phyloP scores from a whole-genome alignment of 2,888 invertebrate genomes.

The Serripes groenlandicus region DNA sequence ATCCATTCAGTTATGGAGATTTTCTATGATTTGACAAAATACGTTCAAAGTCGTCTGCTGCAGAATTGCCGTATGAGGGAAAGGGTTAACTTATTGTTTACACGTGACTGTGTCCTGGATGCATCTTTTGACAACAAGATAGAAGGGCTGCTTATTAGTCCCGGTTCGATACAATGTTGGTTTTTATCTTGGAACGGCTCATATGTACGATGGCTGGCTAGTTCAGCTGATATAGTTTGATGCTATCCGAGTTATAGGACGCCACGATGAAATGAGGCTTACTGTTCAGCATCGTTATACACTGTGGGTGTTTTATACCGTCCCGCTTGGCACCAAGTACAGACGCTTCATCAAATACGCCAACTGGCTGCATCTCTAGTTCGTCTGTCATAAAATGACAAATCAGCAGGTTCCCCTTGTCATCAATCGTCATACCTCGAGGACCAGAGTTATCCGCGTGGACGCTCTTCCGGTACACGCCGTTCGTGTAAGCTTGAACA shows the following conservation, averaged over 20 bases:
- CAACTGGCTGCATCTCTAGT: slow-evolving; percentile 28
- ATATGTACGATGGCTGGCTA: too few relatives aligned
- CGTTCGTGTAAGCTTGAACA: background rate
- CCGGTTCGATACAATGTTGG: too few relatives aligned
- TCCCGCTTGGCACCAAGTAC: slow-evolving; percentile 29
- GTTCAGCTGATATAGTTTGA: background rate
- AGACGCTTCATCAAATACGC: slow-evolving; percentile 22
- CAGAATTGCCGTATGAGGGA: too few relatives aligned
- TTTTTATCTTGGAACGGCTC: too few relatives aligned
- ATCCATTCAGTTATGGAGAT: too few relatives aligned
- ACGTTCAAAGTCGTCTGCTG: too few relatives aligned
- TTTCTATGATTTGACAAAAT: too few relatives aligned
- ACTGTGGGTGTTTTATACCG: slow-evolving; percentile 49
- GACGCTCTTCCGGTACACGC: background rate
- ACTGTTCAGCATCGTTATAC: background rate
- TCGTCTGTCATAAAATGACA: slow-evolving; percentile 51
- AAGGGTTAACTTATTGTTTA: too few relatives aligned
- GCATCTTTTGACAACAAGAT: too few relatives aligned
- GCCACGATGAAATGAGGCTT: background rate
- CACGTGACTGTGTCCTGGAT: too few relatives aligned
- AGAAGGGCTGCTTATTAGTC: too few relatives aligned
- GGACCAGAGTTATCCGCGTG: slow-evolving; percentile 36
- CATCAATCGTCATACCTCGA: slow-evolving; percentile 38
- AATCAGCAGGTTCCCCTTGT: slow-evolving; percentile 31
- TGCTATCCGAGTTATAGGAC: background rate